phyloP scores from a whole-genome alignment of 2,113 vertebrate species.

The Ctenodactylus gundi region DNA sequence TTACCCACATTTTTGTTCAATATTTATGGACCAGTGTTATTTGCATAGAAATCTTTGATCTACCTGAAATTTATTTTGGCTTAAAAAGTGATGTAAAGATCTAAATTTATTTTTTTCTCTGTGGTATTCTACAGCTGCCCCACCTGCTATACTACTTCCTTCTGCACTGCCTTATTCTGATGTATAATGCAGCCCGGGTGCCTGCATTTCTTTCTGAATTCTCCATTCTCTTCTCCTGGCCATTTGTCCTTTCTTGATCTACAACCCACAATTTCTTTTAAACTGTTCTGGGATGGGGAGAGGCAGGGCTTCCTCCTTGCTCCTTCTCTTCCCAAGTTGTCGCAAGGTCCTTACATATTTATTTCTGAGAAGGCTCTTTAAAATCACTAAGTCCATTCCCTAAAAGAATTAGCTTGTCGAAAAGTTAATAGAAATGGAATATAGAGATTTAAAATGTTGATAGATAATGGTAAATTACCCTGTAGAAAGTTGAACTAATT shows the following conservation, averaged over 20 bases:
- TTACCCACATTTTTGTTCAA: neutral
- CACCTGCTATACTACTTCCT: neutral
- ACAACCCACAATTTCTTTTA: neutral
- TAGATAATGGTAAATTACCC: neutral
- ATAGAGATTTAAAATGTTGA: neutral
- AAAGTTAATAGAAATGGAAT: neutral
- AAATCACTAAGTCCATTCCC: neutral
- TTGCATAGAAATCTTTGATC: slow-evolving; percentile 13
- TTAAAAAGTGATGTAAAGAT: slow-evolving; percentile 24
- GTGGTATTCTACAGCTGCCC: neutral
- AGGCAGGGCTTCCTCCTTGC: neutral
- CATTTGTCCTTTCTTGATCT: neutral
- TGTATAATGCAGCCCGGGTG: neutral
- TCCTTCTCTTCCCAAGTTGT: neutral
- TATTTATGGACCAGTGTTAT: slow-evolving; percentile 39
- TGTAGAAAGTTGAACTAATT: neutral
- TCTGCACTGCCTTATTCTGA: fast-evolving
- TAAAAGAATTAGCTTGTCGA: neutral
- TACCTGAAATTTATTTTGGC: slow-evolving; percentile 30
- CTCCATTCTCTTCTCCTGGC: neutral
- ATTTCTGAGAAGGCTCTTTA: neutral
- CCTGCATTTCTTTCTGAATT: neutral
- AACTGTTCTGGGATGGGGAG: neutral
- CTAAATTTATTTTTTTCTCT: neutral
- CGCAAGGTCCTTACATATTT: neutral